phyloP scores from a whole-genome alignment of 2,888 invertebrate genomes.

The Meiosimyza platycephala region DNA sequence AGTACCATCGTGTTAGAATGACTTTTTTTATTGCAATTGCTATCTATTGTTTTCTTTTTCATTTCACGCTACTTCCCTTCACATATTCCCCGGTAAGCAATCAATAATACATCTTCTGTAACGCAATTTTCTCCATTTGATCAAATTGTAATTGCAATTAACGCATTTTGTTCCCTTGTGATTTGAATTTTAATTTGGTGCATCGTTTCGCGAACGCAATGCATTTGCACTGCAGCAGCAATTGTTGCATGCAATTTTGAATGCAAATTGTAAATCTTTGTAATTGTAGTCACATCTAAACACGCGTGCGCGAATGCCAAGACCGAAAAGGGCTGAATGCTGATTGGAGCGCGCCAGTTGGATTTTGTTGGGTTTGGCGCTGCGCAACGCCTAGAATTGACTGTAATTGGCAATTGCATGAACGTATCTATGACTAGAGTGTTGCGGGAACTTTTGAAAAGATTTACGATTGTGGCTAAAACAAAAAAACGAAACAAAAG shows the following conservation, averaged over 20 bases:
- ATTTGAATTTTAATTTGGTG: constrained; percentile 25
- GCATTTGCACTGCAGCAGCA: neutral
- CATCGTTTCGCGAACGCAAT: neutral
- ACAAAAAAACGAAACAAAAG: neutral
- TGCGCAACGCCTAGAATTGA: neutral
- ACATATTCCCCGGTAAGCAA: too few relatives aligned
- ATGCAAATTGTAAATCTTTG: neutral
- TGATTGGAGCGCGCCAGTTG: neutral
- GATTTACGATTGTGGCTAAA: constrained; percentile 7
- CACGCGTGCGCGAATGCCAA: constrained; percentile 3
- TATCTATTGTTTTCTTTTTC: too few relatives aligned
- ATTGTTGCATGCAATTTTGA: neutral
- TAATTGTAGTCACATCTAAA: neutral
- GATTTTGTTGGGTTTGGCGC: too few relatives aligned
- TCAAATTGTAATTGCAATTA: constrained; percentile 1
- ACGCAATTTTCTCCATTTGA: neutral
- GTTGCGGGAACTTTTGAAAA: neutral
- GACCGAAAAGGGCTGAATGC: constrained; percentile 21
- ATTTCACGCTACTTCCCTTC: too few relatives aligned
- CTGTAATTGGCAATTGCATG: neutral
- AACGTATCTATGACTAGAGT: too few relatives aligned
- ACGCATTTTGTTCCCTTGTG: neutral
- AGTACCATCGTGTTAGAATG: too few relatives aligned
- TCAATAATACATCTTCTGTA: too few relatives aligned
- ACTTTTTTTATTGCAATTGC: neutral